These are phyloP conservation scores for Eurystomus gularis DNA, from an alignment of 2,113 vertebrate genomes.

Conservation along the genomic window DNA sequence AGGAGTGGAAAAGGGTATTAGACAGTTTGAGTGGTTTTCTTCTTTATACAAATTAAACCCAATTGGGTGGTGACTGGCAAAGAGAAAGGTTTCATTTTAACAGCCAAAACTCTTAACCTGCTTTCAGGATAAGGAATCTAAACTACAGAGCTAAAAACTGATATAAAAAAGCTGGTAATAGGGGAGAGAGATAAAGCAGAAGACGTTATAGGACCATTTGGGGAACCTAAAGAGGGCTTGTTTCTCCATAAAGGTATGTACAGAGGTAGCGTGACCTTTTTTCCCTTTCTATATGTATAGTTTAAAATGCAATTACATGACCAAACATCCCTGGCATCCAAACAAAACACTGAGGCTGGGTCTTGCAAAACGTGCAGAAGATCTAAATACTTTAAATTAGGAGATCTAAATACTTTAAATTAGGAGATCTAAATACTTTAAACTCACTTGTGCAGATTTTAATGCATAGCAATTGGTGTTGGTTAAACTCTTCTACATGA, in stretches of 20 bases:
- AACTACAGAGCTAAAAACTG: not conserved
- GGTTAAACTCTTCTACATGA: not conserved
- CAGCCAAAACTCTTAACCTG: not conserved
- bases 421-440: too few species aligned
- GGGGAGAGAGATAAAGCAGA: not conserved
- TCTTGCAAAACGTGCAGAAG: not conserved
- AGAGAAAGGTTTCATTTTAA: conserved; percentile 10
- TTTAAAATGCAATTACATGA: not conserved
- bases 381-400: too few species aligned
- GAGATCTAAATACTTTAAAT: too few species aligned
- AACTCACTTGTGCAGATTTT: not conserved
- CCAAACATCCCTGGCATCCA: not conserved
- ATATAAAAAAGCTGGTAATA: not conserved
- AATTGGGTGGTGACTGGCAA: not conserved
- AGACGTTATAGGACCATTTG: not conserved
- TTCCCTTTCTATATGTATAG: not conserved
- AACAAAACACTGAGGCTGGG: not conserved
- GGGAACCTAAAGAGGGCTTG: not conserved
- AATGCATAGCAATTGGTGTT: not conserved
- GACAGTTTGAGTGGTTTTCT: not conserved
- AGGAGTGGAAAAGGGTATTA: not conserved
- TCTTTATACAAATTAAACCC: not conserved
- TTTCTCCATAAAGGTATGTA: not conserved
- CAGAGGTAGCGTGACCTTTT: not conserved
- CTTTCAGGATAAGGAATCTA: not conserved